A percentile compares a stretch with the other conserved stretches of the same genome.
Evolutionary conservation across 2,797 vertebrate genomes (phyloP).

Genomic region (Diplodus sargus): DNA sequence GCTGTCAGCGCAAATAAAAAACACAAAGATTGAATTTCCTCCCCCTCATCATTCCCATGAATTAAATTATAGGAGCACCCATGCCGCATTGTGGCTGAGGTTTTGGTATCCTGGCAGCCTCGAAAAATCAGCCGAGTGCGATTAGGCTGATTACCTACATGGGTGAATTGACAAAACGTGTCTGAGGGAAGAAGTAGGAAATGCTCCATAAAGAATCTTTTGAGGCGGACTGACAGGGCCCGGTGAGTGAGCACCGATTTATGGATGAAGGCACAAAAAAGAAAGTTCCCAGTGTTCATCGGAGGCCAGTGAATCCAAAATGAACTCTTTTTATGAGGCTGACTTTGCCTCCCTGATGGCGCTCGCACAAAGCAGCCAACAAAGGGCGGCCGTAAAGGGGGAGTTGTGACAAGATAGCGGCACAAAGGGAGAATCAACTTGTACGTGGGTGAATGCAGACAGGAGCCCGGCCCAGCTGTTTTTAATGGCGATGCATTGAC

Average conservation of each 20-base stretch:
- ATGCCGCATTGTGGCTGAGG: slow-evolving; percentile 6
- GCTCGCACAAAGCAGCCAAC: slow-evolving; percentile 77
- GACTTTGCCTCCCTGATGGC: slow-evolving; percentile 79
- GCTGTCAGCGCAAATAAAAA: slow-evolving; percentile 41
- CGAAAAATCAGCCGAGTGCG: slow-evolving; percentile 44
- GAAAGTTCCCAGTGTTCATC: slow-evolving; percentile 83
- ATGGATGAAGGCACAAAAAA: slow-evolving; percentile 82
- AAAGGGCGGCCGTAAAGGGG: slow-evolving; percentile 83
- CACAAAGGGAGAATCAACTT: slow-evolving; percentile 88
- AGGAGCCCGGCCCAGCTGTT: slow-evolving; percentile 86
- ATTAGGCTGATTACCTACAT: slow-evolving; percentile 74
- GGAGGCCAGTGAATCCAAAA: slow-evolving; percentile 85
- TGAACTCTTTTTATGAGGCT: slow-evolving; percentile 88
- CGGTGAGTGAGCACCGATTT: slow-evolving; percentile 82
- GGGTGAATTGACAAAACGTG: slow-evolving; percentile 78
- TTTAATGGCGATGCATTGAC: slow-evolving; percentile 85
- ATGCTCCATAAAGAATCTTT: slow-evolving; percentile 79
- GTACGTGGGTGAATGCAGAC: slow-evolving; percentile 84
- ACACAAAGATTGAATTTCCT: neutral
- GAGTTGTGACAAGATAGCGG: slow-evolving; percentile 83
- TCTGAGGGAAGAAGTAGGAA: slow-evolving; percentile 73
- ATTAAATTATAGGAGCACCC: slow-evolving; percentile 36
- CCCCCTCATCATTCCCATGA: neutral
- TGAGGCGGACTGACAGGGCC: slow-evolving; percentile 76
- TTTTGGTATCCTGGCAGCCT: slow-evolving; percentile 56